These are phyloP conservation scores for Chloroclysta siterata DNA, from an alignment of 2,888 invertebrate species.

Conservation along the genomic window DNA sequence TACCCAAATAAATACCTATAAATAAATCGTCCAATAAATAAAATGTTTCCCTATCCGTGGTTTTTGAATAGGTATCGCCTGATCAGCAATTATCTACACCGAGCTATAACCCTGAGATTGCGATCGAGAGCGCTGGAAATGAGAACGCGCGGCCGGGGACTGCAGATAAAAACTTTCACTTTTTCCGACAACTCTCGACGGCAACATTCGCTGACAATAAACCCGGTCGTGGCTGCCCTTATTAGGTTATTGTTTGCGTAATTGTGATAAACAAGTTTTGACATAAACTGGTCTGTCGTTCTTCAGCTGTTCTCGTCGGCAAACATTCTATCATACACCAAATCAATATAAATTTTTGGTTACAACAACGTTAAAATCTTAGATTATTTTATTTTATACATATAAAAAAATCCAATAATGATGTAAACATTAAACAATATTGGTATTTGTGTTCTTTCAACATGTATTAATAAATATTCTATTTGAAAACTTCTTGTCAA, in stretches of 20 bases:
- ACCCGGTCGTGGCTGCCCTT: conserved; percentile 69
- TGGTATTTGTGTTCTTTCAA: no score
- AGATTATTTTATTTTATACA: no score
- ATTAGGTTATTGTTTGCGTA: conserved; percentile 73
- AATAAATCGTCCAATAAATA: background rate
- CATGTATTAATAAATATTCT: no score
- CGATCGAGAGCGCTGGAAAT: conserved; percentile 77
- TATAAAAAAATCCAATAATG: no score
- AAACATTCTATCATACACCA: background rate
- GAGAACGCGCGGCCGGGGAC: conserved; percentile 76
- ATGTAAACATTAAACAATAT: no score
- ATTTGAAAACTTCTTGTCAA: no score
- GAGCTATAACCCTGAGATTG: conserved; percentile 69
- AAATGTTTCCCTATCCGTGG: background rate
- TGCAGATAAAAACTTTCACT: conserved; percentile 82
- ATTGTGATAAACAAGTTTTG: conserved; percentile 69
- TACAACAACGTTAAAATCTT: no score
- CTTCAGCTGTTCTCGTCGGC: conserved; percentile 15
- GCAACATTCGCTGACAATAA: conserved; percentile 74
- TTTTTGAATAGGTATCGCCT: conserved; percentile 41
- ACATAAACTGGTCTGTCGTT: conserved; percentile 50
- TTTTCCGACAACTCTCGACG: conserved; percentile 74
- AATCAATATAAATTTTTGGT: no score
- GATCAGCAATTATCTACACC: conserved; percentile 60
- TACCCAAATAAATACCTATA: background rate